Conservation (phyloP, 2,888 invertebrate species). For the Lobophora halterata region DNA sequence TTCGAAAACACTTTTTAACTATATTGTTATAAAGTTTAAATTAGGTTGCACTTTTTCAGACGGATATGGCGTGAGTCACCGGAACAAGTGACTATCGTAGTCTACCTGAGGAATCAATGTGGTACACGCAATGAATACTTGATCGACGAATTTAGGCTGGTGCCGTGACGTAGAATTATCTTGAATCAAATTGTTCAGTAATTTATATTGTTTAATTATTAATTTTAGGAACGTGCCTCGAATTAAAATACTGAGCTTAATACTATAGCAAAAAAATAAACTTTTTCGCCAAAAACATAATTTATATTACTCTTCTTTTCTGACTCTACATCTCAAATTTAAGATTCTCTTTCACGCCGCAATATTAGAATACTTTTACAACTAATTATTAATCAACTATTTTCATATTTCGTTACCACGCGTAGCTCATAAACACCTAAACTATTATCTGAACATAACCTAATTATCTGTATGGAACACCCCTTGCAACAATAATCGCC, state of each 20-base stretch:
- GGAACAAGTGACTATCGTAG: slow-evolving; percentile 63
- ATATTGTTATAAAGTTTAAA: slow-evolving; percentile 17
- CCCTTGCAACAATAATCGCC: slow-evolving; percentile 31
- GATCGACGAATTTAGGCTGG: slow-evolving; percentile 38
- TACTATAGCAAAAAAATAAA: too few relatives aligned
- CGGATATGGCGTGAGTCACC: slow-evolving; percentile 66
- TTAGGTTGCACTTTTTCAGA: slow-evolving; percentile 21
- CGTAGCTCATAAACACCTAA: slow-evolving; percentile 10
- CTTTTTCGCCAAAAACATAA: too few relatives aligned
- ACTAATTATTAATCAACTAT: too few relatives aligned
- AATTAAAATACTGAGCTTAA: slow-evolving; percentile 39
- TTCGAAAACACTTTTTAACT: slow-evolving; percentile 7
- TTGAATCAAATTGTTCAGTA: slow-evolving; percentile 28
- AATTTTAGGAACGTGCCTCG: slow-evolving; percentile 28
- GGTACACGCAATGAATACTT: slow-evolving; percentile 53
- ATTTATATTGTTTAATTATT: slow-evolving; percentile 43
- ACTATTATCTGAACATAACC: slow-evolving; percentile 37
- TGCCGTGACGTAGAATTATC: slow-evolving; percentile 30
- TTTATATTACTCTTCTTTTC: too few relatives aligned
- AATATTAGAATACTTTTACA: too few relatives aligned
- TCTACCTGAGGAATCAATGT: slow-evolving; percentile 54
- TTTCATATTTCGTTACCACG: slow-evolving; percentile 7
- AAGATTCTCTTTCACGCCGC: too few relatives aligned
- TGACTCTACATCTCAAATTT: too few relatives aligned
- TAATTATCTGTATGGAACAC: slow-evolving; percentile 40